These are phyloP conservation scores for Aspiorhynchus laticeps DNA, from an alignment of 2,113 vertebrate genomes.

Conservation along the genomic window DNA sequence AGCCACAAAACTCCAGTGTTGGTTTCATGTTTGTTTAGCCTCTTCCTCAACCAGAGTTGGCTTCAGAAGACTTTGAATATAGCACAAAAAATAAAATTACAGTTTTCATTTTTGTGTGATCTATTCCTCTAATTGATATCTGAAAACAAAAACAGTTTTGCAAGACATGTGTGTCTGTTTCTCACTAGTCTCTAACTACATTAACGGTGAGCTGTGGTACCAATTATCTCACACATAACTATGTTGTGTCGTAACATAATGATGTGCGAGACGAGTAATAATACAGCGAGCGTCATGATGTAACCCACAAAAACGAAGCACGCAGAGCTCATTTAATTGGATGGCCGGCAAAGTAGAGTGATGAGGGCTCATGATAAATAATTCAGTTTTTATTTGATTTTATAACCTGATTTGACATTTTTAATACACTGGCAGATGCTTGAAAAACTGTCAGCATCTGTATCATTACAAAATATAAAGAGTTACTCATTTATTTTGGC, in stretches of 20 bases:
- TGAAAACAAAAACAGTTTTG: conserved; percentile 5
- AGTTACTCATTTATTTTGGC: not conserved
- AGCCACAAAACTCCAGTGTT: not conserved
- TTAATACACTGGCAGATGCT: not conserved
- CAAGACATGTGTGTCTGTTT: not conserved
- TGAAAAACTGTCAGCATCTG: not conserved
- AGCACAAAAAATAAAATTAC: not conserved
- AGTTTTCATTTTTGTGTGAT: not conserved
- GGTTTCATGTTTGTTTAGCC: not conserved
- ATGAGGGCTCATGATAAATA: not conserved
- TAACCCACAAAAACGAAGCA: not conserved
- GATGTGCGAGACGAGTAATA: not conserved
- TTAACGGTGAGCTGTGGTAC: not conserved
- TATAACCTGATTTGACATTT: not conserved
- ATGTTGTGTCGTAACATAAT: conserved; percentile 15
- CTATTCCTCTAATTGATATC: not conserved
- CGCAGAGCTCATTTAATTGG: conserved; percentile 1
- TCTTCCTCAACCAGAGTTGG: not conserved
- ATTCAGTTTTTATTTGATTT: not conserved
- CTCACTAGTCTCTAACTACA: not conserved
- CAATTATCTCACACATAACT: conserved; percentile 11
- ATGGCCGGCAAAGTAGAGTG: not conserved
- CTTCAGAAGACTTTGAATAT: not conserved
- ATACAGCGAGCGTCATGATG: conserved; percentile 10
- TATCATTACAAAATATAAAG: not conserved